Conservation (phyloP, 2,113 vertebrate genomes). For the Elachura formosa region DNA sequence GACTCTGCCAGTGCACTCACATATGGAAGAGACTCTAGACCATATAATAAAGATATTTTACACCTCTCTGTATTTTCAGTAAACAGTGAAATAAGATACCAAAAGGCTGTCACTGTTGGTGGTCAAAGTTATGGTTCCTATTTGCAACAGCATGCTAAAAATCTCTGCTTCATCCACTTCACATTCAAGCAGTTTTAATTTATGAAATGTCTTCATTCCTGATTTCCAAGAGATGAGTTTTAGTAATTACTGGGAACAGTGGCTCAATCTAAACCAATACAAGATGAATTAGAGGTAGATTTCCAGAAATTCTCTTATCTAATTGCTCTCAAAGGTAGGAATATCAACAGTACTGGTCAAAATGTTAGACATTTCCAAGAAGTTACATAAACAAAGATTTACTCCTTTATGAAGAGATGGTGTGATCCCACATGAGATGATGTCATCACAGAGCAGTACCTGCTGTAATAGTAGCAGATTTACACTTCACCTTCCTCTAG, state of each 20-base stretch:
- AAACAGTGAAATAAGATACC: conserved; percentile 1
- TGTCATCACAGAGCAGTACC: not conserved
- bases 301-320: not conserved
- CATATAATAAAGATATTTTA: not conserved
- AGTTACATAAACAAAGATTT: not conserved
- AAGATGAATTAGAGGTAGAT: not conserved
- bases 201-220: not conserved
- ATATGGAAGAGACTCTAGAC: not conserved
- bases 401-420: not conserved
- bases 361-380: not conserved
- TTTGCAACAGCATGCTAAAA: not conserved
- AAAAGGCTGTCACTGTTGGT: not conserved
- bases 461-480: not conserved
- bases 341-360: not conserved
- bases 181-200: not conserved
- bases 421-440: not conserved
- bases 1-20: not conserved
- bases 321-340: not conserved
- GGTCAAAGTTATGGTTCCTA: not conserved
- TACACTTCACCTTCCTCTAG: not conserved
- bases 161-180: not conserved
- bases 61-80: conserved; percentile 12
- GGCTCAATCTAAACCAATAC: not conserved
- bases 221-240: not conserved
- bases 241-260: not conserved